Evolutionary conservation across 35 echinoderm and acorn worm species (phyloP).

Genomic region (Ptychodera flava): DNA sequence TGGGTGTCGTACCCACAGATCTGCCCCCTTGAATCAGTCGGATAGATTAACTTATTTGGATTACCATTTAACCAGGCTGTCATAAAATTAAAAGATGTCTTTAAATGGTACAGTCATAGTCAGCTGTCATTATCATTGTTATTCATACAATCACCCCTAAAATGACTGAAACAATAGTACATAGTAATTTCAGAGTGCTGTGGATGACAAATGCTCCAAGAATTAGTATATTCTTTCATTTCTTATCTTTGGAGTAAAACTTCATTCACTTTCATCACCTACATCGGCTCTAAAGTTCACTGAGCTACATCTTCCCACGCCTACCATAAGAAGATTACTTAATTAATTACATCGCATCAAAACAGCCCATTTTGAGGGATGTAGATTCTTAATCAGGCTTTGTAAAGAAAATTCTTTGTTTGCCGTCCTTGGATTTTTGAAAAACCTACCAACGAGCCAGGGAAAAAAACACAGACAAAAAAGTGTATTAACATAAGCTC

Average conservation of each 20-base stretch:
- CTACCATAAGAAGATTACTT: no score
- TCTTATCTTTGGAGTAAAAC: background rate
- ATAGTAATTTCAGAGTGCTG: background rate
- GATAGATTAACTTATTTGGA: constrained; percentile 9
- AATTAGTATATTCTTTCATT: background rate
- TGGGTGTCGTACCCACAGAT: background rate
- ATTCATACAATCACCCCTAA: background rate
- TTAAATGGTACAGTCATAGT: background rate
- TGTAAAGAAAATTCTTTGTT: no score
- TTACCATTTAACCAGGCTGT: constrained; percentile 21
- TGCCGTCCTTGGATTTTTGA: no score
- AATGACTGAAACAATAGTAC: background rate
- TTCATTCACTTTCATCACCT: no score
- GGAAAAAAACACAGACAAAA: no score
- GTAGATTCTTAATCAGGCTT: no score
- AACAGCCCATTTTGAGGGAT: no score
- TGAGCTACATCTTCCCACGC: no score
- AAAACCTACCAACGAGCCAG: no score
- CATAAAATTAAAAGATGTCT: background rate
- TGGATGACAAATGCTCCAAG: background rate
- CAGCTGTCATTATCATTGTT: background rate
- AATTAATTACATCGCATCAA: no score
- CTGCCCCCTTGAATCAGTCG: constrained; percentile 14
- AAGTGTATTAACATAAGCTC: no score
- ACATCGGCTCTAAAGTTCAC: no score